These are phyloP conservation scores for Epinephelus coioides DNA, from an alignment of 2,797 vertebrate species.

Conservation along the genomic window DNA sequence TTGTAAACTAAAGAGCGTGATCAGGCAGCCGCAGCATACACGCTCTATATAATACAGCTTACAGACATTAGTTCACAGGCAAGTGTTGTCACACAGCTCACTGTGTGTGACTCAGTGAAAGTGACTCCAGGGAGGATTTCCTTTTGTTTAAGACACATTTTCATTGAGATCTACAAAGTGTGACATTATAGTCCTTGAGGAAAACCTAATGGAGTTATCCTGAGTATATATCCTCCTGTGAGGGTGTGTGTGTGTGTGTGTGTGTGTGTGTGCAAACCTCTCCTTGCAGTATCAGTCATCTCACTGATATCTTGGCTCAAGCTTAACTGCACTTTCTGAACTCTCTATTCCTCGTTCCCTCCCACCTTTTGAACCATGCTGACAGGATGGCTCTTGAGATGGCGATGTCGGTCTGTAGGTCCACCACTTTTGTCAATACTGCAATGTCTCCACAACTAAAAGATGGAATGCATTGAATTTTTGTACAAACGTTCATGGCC, in stretches of 20 bases:
- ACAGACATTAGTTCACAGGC: constrained; percentile 7
- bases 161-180: constrained; percentile 32
- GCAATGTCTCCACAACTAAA: no score
- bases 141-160: constrained; percentile 41
- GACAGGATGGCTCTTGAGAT: no score
- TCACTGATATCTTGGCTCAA: not conserved
- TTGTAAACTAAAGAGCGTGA: constrained; percentile 23
- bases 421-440: no score
- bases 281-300: not conserved
- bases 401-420: no score
- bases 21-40: not conserved
- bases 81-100: constrained; percentile 2
- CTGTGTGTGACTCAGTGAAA: constrained; percentile 12
- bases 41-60: constrained; percentile 4
- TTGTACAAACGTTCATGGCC: no score
- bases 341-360: not conserved
- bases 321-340: not conserved
- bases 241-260: constrained; percentile 1
- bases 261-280: not conserved
- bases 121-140: constrained; percentile 11
- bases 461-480: no score
- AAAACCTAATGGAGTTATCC: constrained; percentile 38
- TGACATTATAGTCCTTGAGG: constrained; percentile 34
- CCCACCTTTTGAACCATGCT: not conserved
- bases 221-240: constrained; percentile 28